phyloP scores from a whole-genome alignment of 2,888 invertebrate species.

The Temnothorax rugatulus region DNA sequence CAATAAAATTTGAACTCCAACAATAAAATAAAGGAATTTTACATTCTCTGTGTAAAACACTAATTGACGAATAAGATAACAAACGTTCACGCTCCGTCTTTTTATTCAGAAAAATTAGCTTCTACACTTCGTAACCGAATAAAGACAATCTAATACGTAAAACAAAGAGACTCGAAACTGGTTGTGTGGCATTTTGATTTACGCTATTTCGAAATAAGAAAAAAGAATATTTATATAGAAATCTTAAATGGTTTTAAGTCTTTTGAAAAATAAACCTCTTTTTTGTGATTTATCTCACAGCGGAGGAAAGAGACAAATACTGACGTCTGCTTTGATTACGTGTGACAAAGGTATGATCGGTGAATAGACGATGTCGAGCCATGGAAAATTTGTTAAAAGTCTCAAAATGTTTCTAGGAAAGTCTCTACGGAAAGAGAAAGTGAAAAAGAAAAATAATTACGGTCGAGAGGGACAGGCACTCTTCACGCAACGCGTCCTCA shows the following conservation, averaged over 20 bases:
- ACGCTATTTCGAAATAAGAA: background rate
- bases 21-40: background rate
- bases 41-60: background rate
- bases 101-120: background rate
- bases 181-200: background rate
- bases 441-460: slow-evolving; percentile 86
- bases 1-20: background rate
- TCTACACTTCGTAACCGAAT: background rate
- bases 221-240: background rate
- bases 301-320: background rate
- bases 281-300: background rate
- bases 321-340: background rate
- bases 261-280: background rate
- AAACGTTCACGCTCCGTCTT: background rate
- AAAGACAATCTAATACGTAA: background rate
- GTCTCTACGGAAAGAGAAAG: background rate
- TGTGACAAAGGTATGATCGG: background rate
- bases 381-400: background rate
- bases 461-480: slow-evolving; percentile 97
- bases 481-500: slow-evolving; percentile 97
- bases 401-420: background rate
- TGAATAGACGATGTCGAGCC: too few relatives aligned
- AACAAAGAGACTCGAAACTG: background rate
- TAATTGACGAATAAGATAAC: background rate
- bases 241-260: background rate